A percentile compares a stretch with the other conserved stretches of the same genome.
These are phyloP conservation scores for Benitochromis conjunctus DNA, from an alignment of 2,113 vertebrate genomes.

Conservation along the genomic window DNA sequence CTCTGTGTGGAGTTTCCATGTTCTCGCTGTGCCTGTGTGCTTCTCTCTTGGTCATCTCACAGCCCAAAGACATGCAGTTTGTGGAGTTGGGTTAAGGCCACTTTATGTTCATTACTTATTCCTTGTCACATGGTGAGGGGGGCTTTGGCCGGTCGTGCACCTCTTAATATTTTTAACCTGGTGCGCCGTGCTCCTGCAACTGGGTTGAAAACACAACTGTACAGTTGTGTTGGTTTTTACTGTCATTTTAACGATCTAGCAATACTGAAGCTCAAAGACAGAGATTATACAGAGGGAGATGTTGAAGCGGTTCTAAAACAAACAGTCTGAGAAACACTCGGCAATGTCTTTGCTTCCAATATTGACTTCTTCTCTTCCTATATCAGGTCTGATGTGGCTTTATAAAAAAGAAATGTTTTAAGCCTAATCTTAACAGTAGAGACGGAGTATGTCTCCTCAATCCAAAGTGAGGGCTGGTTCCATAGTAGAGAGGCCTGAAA, in stretches of 20 bases:
- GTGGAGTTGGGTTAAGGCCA: not conserved
- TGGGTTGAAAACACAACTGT: not conserved
- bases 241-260: not conserved
- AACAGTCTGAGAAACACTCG: not conserved
- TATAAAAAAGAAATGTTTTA: not conserved
- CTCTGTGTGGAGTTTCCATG: not conserved
- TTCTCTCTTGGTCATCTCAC: not conserved
- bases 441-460: not conserved
- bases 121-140: too few species aligned
- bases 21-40: not conserved
- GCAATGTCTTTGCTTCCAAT: not conserved
- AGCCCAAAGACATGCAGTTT: not conserved
- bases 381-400: not conserved
- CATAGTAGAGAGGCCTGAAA: not conserved
- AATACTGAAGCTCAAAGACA: not conserved
- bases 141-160: too few species aligned
- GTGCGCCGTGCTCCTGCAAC: not conserved
- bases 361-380: not conserved
- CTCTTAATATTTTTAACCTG: not conserved
- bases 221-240: not conserved
- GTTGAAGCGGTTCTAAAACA: not conserved
- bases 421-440: not conserved
- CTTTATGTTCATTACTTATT: too few species aligned
- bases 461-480: not conserved
- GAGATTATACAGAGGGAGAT: not conserved